Base-by-base conservation (phyloP, 2,888 invertebrate species). In the Gymnocheta viridis region DNA sequence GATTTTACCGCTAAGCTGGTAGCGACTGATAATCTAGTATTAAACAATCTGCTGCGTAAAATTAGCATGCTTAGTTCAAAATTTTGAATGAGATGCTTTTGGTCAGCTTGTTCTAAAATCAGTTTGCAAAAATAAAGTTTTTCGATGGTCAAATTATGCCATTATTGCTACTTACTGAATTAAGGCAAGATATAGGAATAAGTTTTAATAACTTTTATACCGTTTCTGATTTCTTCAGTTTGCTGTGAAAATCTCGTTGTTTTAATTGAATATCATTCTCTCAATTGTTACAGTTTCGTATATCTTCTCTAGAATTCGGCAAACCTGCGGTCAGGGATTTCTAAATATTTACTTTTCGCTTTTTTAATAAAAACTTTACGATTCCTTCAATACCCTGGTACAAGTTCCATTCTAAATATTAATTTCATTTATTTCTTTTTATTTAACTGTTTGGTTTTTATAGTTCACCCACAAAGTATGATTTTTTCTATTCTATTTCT, bases 231-330 rank as follows among this genome's bases (percentile, higher is more conserved):
- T 12, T 51, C 44, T n/a, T 7, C 24, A 2, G 7, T 38, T 74
- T 29, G 4, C 32, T 19, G 22, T 22, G 4, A 44, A 35, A 60
- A 69, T 22, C 69, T 60, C 38, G 27, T 56, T 17, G 51, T 54
- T 24, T 24, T n/a, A n/a, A 19, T 29, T 74, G n/a, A 19, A 44
- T 14, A 14, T 49, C 41, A 38, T 29, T 58, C 0, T 19, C 35
- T 49, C 17, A 17, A 22, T 29, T 27, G 22, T 60, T 44, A 10
- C 27, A 47, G 78, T 82, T 86, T 86, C 76, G 80, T 85, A 84
- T 82, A 82, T 62, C 74, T 69, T 32, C 74, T 70, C 32, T 51
- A 76, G 41, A 73, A 66, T 73, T 81, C 54, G 62, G 24, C 24
- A 77, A n/a, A 41, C 47, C 76, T 72, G 22, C 66, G 7, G 12